Evolutionary conservation across 2,797 vertebrate species (phyloP).

Genomic region (Liasis olivaceus): DNA sequence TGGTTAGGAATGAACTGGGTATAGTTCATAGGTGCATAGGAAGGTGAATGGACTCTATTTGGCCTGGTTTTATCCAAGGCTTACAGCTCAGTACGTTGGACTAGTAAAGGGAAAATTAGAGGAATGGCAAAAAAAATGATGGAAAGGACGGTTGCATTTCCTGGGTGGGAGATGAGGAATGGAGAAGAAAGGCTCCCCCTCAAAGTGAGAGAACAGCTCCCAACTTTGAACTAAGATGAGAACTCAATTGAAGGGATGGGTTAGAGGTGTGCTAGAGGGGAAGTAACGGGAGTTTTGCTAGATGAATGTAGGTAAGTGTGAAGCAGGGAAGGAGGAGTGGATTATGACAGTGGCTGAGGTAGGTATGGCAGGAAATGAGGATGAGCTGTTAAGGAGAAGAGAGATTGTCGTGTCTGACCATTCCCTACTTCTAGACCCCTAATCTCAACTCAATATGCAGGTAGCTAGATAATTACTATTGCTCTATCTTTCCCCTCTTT

Average conservation of each 20-base stretch:
- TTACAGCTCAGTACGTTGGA: neutral
- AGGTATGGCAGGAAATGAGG: neutral
- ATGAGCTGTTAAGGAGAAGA: neutral
- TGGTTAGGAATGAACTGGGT: neutral
- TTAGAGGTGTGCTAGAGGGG: neutral
- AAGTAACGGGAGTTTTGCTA: neutral
- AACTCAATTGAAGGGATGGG: neutral
- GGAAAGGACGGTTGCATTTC: neutral
- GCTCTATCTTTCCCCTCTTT: neutral
- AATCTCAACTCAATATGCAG: neutral
- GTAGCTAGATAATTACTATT: neutral
- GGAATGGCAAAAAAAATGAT: neutral
- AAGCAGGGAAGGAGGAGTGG: neutral
- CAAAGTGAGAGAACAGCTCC: neutral
- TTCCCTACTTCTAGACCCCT: neutral
- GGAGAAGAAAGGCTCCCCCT: neutral
- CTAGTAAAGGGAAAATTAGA: neutral
- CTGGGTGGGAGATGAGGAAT: neutral
- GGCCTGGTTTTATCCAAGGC: neutral
- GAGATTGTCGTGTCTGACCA: neutral
- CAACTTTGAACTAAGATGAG: neutral
- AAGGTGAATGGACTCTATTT: neutral
- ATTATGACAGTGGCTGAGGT: neutral
- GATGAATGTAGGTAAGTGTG: neutral
- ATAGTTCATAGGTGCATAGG: neutral